Base-by-base conservation (phyloP, 2,888 invertebrate genomes). In the Amorpha juglandis region DNA sequence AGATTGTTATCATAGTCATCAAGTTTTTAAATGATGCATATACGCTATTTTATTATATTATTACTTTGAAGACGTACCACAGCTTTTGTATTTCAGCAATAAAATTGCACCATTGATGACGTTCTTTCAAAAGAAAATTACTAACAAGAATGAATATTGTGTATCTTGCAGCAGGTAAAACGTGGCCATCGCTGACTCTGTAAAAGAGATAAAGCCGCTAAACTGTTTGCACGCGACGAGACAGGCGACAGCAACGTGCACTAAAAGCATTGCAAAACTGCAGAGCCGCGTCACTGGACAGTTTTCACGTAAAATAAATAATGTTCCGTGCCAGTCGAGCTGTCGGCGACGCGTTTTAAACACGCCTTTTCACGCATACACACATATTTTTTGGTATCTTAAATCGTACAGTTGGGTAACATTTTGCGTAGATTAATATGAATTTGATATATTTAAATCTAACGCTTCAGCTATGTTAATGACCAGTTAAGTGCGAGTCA, bases 301-400 rank as follows among this genome's bases (percentile, higher is more conserved):
- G 75, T 77, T 79, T 83, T 79, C 86, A 83, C 87, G 90, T 87
- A 84, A 91, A 92, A 90, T 89, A 92, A 92, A 92, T 91, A 91
- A 89, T 84, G 89, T 83, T 83, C 79, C 87, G 88, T 86, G 88
- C 86, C 82, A 74, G 70, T 72, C 70, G 69, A 71, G 73, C 81
- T 85, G 88, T 88, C 87, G 80, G 68, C 84, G 75, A 74, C 71
- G 75, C 73, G 80, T 76, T 74, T 78, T 75, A 81, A 80, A 79
- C 79, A 76, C 69, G 72, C 72, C 76, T 83, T 84, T 86, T 85
- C 79, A 75, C 71, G 70, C 73, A 73, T 71, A 72, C 71, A 72
- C 71, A 70, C 75, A 79, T 78, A 79, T 77, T 76, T 77, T 79
- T 75, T 76, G 66, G 71, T 66, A 74, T 71, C 68, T 55, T 19